phyloP scores from a whole-genome alignment of 2,888 invertebrate genomes.

The Aphidoletes aphidimyza region DNA sequence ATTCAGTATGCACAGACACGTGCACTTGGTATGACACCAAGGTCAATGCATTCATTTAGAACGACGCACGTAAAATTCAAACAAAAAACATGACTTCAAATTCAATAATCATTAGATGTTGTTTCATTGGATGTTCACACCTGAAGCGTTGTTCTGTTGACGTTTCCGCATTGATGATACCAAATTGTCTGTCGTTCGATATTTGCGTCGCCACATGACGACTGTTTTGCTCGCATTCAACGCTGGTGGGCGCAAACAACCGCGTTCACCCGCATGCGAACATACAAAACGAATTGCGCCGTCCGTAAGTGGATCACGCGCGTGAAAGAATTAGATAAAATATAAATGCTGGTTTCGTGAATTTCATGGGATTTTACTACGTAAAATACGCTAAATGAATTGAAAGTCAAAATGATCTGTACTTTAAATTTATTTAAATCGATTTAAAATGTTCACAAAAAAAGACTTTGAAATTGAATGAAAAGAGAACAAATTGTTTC shows the following conservation, averaged over 20 bases:
- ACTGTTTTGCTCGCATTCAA: not conserved
- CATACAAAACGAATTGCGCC: constrained; percentile 37
- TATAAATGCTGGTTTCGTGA: not conserved
- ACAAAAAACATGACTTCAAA: no score
- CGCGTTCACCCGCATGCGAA: not conserved
- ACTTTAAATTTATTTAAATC: no score
- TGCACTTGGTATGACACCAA: not conserved
- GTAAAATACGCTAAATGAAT: not conserved
- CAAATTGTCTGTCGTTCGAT: constrained; percentile 3
- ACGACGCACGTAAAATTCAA: not conserved
- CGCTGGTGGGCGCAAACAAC: not conserved
- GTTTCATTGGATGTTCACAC: constrained; percentile 9
- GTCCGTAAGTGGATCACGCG: constrained; percentile 24
- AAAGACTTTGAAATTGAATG: no score
- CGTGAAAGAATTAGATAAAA: not conserved
- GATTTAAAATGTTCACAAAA: no score
- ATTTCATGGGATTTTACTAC: not conserved
- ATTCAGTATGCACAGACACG: no score
- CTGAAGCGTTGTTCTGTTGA: not conserved
- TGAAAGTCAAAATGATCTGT: no score
- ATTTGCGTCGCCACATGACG: constrained; percentile 4
- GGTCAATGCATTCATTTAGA: not conserved
- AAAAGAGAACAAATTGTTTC: no score
- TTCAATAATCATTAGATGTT: no score
- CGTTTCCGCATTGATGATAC: constrained; percentile 32